Conservation (phyloP, 2,797 vertebrate species). For the Chiroxiphia lanceolata region DNA sequence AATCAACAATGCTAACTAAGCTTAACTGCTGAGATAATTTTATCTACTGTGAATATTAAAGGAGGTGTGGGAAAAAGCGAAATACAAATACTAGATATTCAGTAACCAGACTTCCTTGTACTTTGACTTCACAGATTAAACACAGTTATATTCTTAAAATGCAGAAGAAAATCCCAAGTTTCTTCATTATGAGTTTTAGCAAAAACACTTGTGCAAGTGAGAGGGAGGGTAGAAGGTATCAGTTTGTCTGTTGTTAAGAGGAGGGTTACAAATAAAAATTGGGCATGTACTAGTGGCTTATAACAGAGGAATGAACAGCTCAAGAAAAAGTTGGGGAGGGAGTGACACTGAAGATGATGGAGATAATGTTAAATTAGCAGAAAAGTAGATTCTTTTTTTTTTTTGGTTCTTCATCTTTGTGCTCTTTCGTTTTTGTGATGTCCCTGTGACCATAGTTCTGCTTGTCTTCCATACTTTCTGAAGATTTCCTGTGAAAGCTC, state of each 20-base stretch:
- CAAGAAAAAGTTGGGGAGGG: rapidly evolving
- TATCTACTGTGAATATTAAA: neutral
- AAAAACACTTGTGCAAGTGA: neutral
- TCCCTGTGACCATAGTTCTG: neutral
- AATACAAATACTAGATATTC: neutral
- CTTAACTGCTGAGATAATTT: neutral
- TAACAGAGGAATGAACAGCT: neutral
- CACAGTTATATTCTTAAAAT: neutral
- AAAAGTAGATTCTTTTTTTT: neutral
- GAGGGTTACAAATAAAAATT: neutral
- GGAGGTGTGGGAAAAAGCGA: neutral
- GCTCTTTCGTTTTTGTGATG: neutral
- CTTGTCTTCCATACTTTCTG: neutral
- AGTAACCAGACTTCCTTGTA: neutral
- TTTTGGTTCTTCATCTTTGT: neutral
- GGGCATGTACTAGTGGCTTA: neutral
- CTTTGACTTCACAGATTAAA: neutral
- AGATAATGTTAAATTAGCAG: neutral
- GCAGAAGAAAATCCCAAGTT: neutral
- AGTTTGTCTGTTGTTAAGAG: neutral
- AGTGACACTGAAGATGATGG: neutral
- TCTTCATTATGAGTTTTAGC: neutral
- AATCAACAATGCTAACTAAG: neutral
- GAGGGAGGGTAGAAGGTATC: neutral
- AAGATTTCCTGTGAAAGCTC: neutral